phyloP scores from a whole-genome alignment of 2,113 vertebrate species.

The Oreocharis arfaki region DNA sequence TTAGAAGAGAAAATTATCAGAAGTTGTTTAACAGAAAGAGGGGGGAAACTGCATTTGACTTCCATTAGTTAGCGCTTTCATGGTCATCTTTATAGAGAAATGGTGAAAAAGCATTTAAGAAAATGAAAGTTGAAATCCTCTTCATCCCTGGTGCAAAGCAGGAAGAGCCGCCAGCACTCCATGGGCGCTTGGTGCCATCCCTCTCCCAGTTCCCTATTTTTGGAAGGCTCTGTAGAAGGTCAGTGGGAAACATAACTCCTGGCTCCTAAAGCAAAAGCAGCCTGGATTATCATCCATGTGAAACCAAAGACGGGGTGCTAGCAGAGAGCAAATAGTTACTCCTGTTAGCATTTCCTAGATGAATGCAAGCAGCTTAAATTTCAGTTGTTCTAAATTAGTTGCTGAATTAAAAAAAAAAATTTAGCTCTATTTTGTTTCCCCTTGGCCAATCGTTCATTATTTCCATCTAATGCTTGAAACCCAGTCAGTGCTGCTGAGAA shows the following conservation, averaged over 20 bases:
- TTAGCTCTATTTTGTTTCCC: neutral
- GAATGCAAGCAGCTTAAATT: constrained; percentile 19
- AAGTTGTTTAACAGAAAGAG: neutral
- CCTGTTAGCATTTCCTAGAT: constrained; percentile 48
- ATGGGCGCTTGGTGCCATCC: rapidly evolving
- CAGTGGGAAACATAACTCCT: constrained; percentile 30
- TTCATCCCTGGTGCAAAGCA: neutral
- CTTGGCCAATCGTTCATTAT: neutral
- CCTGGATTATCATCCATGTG: constrained; percentile 46
- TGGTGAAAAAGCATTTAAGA: neutral
- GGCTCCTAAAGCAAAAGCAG: constrained; percentile 32
- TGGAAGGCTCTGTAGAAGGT: constrained; percentile 51
- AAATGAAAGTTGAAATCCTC: neutral
- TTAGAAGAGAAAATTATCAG: neutral
- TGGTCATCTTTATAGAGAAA: neutral
- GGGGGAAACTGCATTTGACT: neutral
- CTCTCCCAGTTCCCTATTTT: constrained; percentile 22
- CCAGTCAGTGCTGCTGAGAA: neutral
- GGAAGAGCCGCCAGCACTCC: neutral
- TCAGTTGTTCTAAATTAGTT: constrained; percentile 43
- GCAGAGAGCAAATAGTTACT: constrained; percentile 32
- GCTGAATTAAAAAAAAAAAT: neutral
- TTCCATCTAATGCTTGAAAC: neutral
- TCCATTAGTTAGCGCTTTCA: neutral
- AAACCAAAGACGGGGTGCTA: constrained; percentile 5